Evolutionary conservation across 2,888 invertebrate genomes (phyloP), one percentile per base, ranked within the genome.

Genomic region (Xestia sexstrigata): DNA sequence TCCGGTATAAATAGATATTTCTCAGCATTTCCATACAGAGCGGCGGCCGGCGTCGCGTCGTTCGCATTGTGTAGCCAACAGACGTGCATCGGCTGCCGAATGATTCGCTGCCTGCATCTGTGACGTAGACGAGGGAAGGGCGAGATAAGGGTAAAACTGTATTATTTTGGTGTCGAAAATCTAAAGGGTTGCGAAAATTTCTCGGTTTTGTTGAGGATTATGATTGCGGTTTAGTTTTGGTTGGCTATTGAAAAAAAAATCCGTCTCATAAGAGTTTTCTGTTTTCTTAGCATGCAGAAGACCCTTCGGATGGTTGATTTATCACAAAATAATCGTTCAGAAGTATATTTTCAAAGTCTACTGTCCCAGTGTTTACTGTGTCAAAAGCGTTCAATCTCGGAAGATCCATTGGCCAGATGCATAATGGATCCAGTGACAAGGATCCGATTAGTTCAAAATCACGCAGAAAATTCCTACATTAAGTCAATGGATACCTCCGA

Each of bases 21-120:
- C 80, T 76, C 79, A 78, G 78, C 80, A 90, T 90, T 89, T 89
- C 89, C 88, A 90, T 89, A 88, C 77, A 66, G 81, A 84, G 74
- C 82, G 84, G 55, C 70, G 42, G 76, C 17, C 42, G 72, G 68
- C 69, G 52, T 78, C 76, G 68, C 69, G 52, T 78, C 76, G 17
- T 60, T 35, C 68, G 75, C 79, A 85, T 82, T 79, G 74, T 87
- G 78, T 79, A 80, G 80, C 76, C 69, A 74, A 82, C 68, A 77
- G 88, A 94, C 94, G 94, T 95, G 94, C 92, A 89, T 87, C 83
- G 95, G 89, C 91, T 94, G 90, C 89, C 90, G 92, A 94, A 93
- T 94, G 93, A 94, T 92, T 92, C 92, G 89, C 89, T 90, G 91
- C 90, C 90, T 90, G 91, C 91, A 78, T 89, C 79, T 84, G 65